phyloP scores from a whole-genome alignment of 1,140 invertebrate genomes.

The Stenopsyche tienmushanensis region DNA sequence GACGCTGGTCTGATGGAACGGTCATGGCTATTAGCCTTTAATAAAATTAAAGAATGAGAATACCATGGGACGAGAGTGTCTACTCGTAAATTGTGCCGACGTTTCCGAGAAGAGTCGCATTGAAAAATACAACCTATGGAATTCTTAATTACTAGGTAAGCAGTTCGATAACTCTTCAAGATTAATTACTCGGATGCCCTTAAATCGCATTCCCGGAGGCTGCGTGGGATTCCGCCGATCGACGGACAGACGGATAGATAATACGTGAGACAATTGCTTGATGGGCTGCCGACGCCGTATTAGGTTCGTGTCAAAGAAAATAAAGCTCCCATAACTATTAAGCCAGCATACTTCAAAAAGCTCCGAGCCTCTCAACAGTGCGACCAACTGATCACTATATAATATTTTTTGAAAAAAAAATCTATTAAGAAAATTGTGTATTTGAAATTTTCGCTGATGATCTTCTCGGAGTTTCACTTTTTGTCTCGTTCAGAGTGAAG shows the following conservation, averaged over 20 bases:
- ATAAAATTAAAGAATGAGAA: conserved; percentile 23
- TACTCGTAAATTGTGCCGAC: conserved; percentile 13
- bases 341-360: too few relatives aligned
- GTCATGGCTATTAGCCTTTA: conserved; percentile 15
- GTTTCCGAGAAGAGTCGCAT: conserved; percentile 23
- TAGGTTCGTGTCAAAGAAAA: background rate
- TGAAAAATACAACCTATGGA: conserved; percentile 17
- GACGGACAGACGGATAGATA: conserved; percentile 7
- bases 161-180: conserved; percentile 15
- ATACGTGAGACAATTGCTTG: conserved; percentile 32
- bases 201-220: conserved; percentile 29
- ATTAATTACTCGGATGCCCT: conserved; percentile 33
- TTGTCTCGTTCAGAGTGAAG: too few relatives aligned
- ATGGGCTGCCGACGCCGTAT: background rate
- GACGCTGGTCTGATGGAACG: conserved; percentile 1
- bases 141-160: conserved; percentile 33
- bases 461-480: too few relatives aligned
- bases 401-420: too few relatives aligned
- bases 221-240: background rate
- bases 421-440: too few relatives aligned
- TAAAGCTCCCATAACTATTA: too few relatives aligned
- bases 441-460: too few relatives aligned
- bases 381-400: too few relatives aligned
- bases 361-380: too few relatives aligned
- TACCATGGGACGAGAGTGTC: conserved; percentile 9